Conservation (phyloP, 2,113 vertebrate species). For the Pygoscelis adeliae region DNA sequence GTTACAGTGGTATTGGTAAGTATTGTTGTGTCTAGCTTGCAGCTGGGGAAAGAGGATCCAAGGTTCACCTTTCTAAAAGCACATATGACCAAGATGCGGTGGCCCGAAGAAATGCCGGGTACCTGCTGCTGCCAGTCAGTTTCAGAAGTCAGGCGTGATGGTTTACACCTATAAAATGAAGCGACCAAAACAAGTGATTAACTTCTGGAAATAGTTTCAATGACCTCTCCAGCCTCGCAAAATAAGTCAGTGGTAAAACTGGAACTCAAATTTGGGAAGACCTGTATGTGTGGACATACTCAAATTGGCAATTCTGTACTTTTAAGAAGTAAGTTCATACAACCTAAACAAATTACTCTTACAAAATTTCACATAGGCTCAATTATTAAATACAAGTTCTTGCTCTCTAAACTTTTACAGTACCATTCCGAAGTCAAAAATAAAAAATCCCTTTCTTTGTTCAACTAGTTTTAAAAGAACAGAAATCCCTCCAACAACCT, state of each 20-base stretch:
- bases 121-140: background rate
- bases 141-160: background rate
- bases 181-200: background rate
- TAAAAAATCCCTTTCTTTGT: background rate
- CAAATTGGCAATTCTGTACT: background rate
- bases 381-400: background rate
- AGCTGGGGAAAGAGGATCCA: background rate
- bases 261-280: background rate
- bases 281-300: background rate
- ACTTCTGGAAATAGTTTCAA: background rate
- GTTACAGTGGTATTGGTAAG: background rate
- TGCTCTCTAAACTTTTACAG: background rate
- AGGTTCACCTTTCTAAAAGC: background rate
- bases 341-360: background rate
- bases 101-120: background rate
- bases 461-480: background rate
- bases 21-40: background rate
- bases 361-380: background rate
- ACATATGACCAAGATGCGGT: rapidly evolving
- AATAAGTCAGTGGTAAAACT: background rate
- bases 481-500: background rate
- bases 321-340: background rate
- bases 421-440: background rate
- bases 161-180: background rate
- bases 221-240: background rate